Conservation (phyloP, 2,113 vertebrate genomes). For the Verasper variegatus region DNA sequence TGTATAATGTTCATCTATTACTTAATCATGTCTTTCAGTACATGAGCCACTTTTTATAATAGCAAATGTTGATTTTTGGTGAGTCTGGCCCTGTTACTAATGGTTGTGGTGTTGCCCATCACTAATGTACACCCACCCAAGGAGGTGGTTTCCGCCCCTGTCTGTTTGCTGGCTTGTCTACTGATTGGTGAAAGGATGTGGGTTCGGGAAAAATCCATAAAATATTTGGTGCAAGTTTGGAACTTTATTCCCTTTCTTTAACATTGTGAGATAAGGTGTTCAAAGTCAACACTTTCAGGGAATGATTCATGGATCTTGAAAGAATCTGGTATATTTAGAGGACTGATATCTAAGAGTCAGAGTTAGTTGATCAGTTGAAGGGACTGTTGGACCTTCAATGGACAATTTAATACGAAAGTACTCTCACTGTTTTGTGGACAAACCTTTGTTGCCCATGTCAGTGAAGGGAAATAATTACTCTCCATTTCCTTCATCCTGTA, state of each 20-base stretch:
- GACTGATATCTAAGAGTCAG: not conserved
- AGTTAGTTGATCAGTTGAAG: not conserved
- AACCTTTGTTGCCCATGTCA: not conserved
- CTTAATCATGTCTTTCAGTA: no score
- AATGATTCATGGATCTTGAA: no score
- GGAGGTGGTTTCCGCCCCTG: no score
- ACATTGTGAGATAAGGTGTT: no score
- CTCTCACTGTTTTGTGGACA: not conserved
- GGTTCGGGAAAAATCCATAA: no score
- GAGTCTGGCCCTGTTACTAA: not conserved
- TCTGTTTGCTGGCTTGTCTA: no score
- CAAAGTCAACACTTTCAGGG: no score
- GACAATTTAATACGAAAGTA: not conserved
- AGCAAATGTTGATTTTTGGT: not conserved
- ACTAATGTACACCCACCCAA: not conserved
- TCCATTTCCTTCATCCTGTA: not conserved
- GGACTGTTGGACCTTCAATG: not conserved
- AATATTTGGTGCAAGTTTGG: no score
- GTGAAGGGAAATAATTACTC: not conserved
- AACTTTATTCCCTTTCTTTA: no score
- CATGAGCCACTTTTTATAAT: not conserved
- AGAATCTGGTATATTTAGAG: no score
- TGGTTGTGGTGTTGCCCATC: not conserved
- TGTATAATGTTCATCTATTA: not conserved
- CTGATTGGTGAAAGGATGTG: no score